A percentile compares a stretch with the other conserved stretches of the same genome.
These are phyloP conservation scores for Panurus biarmicus DNA, from an alignment of 2,113 vertebrate genomes.

Conservation along the genomic window DNA sequence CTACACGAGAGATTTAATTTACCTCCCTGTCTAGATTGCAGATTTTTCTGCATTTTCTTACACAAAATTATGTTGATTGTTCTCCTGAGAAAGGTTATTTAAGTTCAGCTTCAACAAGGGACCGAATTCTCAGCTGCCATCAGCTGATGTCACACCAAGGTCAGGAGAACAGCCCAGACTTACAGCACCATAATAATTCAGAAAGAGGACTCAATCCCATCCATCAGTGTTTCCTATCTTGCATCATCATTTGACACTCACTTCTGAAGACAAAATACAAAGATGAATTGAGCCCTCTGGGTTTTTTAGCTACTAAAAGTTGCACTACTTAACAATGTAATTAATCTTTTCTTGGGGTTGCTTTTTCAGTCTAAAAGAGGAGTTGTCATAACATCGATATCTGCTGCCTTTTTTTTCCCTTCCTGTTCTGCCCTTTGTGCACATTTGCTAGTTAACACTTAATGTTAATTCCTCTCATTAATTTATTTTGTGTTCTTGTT, in stretches of 20 bases:
- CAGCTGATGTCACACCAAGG: neutral
- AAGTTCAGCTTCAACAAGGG: neutral
- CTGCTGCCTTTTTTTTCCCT: neutral
- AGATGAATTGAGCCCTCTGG: conserved; percentile 11
- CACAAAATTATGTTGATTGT: neutral
- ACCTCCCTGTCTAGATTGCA: neutral
- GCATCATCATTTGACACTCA: neutral
- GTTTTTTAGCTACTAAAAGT: conserved; percentile 3
- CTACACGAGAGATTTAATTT: neutral
- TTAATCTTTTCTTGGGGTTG: neutral
- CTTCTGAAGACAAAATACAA: conserved; percentile 12
- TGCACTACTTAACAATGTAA: conserved; percentile 1
- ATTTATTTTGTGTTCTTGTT: neutral
- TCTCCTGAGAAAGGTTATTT: neutral
- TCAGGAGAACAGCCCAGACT: neutral
- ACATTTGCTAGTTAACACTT: neutral
- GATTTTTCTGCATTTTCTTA: neutral
- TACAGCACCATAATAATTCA: neutral
- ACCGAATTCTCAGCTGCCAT: conserved; percentile 1
- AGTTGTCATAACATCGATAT: neutral
- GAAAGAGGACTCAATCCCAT: neutral
- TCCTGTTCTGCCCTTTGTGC: neutral
- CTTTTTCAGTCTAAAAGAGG: neutral
- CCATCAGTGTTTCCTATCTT: neutral
- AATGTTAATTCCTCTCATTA: neutral